Base-by-base conservation (phyloP, 2,113 vertebrate genomes). In the Carettochelys insculpta region DNA sequence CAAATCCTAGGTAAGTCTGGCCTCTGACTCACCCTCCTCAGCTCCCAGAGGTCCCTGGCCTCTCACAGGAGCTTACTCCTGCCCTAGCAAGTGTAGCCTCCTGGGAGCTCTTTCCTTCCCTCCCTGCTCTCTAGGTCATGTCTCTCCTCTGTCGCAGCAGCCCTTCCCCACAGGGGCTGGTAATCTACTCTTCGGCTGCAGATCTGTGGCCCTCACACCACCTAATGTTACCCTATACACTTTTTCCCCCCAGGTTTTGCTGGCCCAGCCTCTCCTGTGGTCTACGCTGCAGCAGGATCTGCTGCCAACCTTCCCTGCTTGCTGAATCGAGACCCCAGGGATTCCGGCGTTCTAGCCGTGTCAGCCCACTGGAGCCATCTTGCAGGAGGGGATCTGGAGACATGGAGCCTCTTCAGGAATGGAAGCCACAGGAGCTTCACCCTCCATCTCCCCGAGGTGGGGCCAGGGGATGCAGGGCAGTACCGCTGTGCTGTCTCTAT, bases 271-370 rank as follows among this genome's bases (percentile, higher is more conserved):
- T 94, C 82, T 24, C 83, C 95, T 17, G 94, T 97, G 10, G 94
- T 98, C 31, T 98, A 98, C 0, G 91, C 96, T 41, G 97, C 86
- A 80, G 95, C 94, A 51, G 98, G 97, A n/a, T 97, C 97, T 92
- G 89, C 80, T 54, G 97, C 78, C 11, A 11, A 93, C n/a, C 94
- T 98, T 3, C 97, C 96, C 0, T 98, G 98, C 90, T 88, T 2
- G 4, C 89, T 98, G 65, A 96, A 85, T 81, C 85, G 88, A 22
- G 80, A 75, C 58, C 86, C 95, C 80, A 78, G 43, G 5, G 86
- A 76, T 75, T 87, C 76, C 34, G 89, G 94, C 80, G 91, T 88
- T 65, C 91, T 86, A 0, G 1, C 1, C 12, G 82, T 93, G 85
- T 89, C 71, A 54, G 96, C 92, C 86, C 95, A 13, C 34, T 98